Evolutionary conservation across 2,888 invertebrate species (phyloP).

Genomic region (Cyclophora punctaria): DNA sequence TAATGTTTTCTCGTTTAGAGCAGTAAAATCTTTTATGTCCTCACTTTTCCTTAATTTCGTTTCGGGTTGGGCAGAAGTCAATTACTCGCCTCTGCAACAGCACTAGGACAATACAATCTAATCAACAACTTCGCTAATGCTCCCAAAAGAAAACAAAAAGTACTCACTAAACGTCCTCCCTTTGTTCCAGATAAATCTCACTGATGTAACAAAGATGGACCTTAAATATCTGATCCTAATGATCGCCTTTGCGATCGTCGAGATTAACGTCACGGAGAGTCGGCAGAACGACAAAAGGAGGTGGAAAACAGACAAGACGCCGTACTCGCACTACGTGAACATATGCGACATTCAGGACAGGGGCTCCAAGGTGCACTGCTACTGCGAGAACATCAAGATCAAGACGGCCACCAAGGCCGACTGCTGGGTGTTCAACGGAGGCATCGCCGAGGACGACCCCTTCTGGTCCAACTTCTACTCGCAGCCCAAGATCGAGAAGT

Average conservation of each 20-base stretch:
- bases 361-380: conserved; percentile 78
- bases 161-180: conserved; percentile 34
- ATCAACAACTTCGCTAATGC: conserved; percentile 39
- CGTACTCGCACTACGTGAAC: conserved; percentile 65
- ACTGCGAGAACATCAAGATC: conserved; percentile 76
- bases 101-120: conserved; percentile 38
- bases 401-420: conserved; percentile 80
- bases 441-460: conserved; percentile 81
- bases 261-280: conserved; percentile 67
- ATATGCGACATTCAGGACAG: conserved; percentile 75
- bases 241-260: conserved; percentile 63
- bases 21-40: conserved; percentile 17
- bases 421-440: conserved; percentile 84
- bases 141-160: conserved; percentile 32
- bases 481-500: conserved; percentile 80
- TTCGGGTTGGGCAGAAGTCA: conserved; percentile 28
- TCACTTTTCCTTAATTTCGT: conserved; percentile 19
- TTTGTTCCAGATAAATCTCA: conserved; percentile 63
- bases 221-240: conserved; percentile 66
- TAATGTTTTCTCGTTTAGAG: neutral
- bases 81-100: conserved; percentile 31
- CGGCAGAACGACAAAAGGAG: conserved; percentile 64
- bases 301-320: conserved; percentile 61
- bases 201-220: conserved; percentile 59
- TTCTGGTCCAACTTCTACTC: conserved; percentile 85